Evolutionary conservation across 2,113 vertebrate species (phyloP).

Genomic region (Albula glossodonta): DNA sequence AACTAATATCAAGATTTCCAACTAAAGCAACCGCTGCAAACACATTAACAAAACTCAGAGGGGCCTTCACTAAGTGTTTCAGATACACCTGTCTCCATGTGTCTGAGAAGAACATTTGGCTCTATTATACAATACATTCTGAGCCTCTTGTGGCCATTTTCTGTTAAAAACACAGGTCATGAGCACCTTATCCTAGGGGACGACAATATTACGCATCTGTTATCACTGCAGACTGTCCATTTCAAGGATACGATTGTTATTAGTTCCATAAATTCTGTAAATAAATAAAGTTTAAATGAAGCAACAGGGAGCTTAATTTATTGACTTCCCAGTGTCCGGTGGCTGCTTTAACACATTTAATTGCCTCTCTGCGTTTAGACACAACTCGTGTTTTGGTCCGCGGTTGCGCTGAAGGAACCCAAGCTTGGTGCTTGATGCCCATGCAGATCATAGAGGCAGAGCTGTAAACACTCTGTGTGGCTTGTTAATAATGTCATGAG

Average conservation of each 20-base stretch:
- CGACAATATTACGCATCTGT: not conserved
- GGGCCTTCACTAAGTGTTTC: slow-evolving; percentile 42
- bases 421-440: slow-evolving; percentile 30
- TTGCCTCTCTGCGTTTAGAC: slow-evolving; percentile 77
- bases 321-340: slow-evolving; percentile 77
- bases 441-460: slow-evolving; percentile 56
- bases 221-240: slow-evolving; percentile 66
- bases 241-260: slow-evolving; percentile 76
- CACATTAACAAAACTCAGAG: slow-evolving; percentile 28
- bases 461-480: slow-evolving; percentile 64
- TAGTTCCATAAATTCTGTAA: slow-evolving; percentile 63
- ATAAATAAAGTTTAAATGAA: slow-evolving; percentile 81
- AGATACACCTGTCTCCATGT: slow-evolving; percentile 39
- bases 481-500: slow-evolving; percentile 70
- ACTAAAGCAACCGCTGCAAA: slow-evolving; percentile 14
- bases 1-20: not conserved
- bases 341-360: slow-evolving; percentile 80
- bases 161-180: slow-evolving; percentile 26
- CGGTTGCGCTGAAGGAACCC: slow-evolving; percentile 46
- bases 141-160: slow-evolving; percentile 38
- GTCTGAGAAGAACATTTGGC: not conserved
- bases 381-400: slow-evolving; percentile 66
- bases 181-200: slow-evolving; percentile 22
- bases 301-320: slow-evolving; percentile 77
- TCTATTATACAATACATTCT: slow-evolving; percentile 41